Evolutionary conservation across 2,113 vertebrate species (phyloP), one percentile per base, ranked within the genome.

Genomic region (Riparia riparia): DNA sequence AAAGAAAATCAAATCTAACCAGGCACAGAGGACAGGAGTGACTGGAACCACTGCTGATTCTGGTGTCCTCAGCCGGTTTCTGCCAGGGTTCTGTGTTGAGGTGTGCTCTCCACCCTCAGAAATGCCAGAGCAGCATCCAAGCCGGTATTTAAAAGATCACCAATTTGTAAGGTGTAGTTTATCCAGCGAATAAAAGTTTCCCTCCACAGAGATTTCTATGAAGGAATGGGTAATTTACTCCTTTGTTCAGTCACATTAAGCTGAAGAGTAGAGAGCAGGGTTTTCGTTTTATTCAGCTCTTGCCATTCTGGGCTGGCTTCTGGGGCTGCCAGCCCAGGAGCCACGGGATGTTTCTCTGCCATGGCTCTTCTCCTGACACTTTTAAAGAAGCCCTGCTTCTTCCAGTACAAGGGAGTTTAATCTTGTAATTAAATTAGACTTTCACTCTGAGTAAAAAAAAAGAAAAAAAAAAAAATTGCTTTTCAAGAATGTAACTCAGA

Each of bases 401-500:
- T 78, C 82, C 15, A 26, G 10, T 12, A 25, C 24, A n/a, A 81
- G 61, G 5, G 14, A 53, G 18, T 44, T 86, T 68, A 57, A 71
- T 93, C 54, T 60, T 19, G 39, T 88, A 86, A 92, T 94, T 90
- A 78, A 93, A 93, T 92, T 63, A 86, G 89, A 81, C 51, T 58
- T 78, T 17, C 47, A 24, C 51, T 66, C 32, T 19, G 32, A 77
- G 76, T 29, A 80, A 69, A 50, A 82, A 61, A 37, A 58, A 57
- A 20, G 39, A 37, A 58, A 57, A 20, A 80, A 69, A 50, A 82
- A 61, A 37, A 58, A 57, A 13, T 78, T 64, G 65, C 93, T 91
- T 86, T 91, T 91, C 72, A 89, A 71, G 69, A 84, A 81, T 0
- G 1, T 37, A 78, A 66, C 57, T 53, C n/a, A 10, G 72, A 44